Conservation (phyloP, 2,797 vertebrate species). For the Pipistrellus pipistrellus region DNA sequence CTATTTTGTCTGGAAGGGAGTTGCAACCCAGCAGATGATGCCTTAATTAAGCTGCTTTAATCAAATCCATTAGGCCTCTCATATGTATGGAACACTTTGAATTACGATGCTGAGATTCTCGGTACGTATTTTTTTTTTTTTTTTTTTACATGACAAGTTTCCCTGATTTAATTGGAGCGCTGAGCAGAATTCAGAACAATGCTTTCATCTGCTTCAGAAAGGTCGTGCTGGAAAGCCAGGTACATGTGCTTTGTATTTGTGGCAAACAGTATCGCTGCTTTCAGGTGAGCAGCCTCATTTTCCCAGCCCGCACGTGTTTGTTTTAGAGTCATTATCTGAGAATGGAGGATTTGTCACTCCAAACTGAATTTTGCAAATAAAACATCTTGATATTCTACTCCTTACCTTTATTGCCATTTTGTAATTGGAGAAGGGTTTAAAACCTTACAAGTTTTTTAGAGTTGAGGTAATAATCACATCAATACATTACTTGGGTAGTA, state of each 20-base stretch:
- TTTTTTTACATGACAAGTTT: constrained; percentile 60
- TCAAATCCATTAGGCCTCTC: constrained; percentile 75
- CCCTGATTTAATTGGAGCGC: constrained; percentile 73
- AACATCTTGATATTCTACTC: neutral
- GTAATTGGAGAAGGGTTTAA: neutral
- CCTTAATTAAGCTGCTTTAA: constrained; percentile 79
- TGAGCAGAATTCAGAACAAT: constrained; percentile 60
- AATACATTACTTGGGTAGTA: neutral
- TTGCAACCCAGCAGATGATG: constrained; percentile 60
- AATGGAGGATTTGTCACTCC: constrained; percentile 29
- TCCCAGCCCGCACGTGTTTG: neutral
- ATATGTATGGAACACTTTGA: constrained; percentile 73
- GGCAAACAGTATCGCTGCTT: neutral
- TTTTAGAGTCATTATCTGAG: constrained; percentile 16
- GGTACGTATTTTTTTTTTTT: constrained; percentile 38
- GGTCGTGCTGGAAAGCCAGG: neutral
- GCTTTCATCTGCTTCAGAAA: constrained; percentile 32
- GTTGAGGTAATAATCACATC: neutral
- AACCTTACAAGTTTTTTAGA: neutral
- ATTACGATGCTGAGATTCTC: constrained; percentile 66
- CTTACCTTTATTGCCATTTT: neutral
- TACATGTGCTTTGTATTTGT: constrained; percentile 5
- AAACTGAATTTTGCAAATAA: constrained; percentile 55
- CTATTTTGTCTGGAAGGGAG: constrained; percentile 76
- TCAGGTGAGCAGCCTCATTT: neutral